Evolutionary conservation across 2,888 invertebrate species (phyloP), one percentile per base, ranked within the genome.

Genomic region (Eupelmus urozonus): DNA sequence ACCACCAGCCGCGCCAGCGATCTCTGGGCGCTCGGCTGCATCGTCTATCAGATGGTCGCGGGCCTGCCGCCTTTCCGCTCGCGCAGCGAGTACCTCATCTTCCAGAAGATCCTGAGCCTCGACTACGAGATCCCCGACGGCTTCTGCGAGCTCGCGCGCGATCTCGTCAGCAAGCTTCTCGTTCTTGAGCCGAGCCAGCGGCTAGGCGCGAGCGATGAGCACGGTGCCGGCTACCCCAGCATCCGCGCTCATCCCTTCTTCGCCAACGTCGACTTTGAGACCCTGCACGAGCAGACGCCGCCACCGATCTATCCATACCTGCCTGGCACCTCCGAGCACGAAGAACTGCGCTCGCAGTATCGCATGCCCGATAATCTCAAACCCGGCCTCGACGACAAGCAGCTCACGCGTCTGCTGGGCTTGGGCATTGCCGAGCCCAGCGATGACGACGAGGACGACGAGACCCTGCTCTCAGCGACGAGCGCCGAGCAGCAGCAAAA

Each of bases 21-120:
- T 91, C 91, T 99, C 76, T 99, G 99, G 99, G 99, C 99, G 0
- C 91, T 98, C 60, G 99, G 99, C 34, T 98, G 98, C 90, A 97
- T 99, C 83, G 91, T 98, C 81, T 99, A 97, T 91, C 99, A 99
- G 91, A 97, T 99, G 96, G 94, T 98, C 82, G 94, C 97, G 16
- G 98, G 99, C 1, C 90, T 95, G 83, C 96, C 97, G 60, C 98
- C 98, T 0, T 99, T 99, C 91, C 93, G 96, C 80, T 97, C 96
- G 76, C 93, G 95, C 81, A 97, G 95, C 90, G 99, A 99, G 89
- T 99, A 97, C 91, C 93, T 97, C 82, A 97, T 98, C 83, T 98
- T 99, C 90, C 97, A 98, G 90, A 98, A 98, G 91, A 98, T 99
- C 84, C 92, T 96, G 71, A 95, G 95, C 89, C 92, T 97, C 87